Evolutionary conservation across 2,888 invertebrate species (phyloP).

Genomic region (Bombyx huttoni): DNA sequence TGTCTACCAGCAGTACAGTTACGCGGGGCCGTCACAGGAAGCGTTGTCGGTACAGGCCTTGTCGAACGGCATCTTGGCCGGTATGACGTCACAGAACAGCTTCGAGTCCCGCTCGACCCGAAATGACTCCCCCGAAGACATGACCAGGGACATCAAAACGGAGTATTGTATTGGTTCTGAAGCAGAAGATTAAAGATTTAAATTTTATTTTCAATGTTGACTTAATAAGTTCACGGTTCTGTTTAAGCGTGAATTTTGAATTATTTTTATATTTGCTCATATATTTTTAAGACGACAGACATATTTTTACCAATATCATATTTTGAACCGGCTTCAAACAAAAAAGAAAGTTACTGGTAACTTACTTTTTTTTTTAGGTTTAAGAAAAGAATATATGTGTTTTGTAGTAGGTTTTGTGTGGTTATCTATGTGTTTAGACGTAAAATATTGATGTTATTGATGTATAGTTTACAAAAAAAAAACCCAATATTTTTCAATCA

Average conservation of each 20-base stretch:
- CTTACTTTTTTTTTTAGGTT: neutral
- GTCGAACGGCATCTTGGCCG: slow-evolving; percentile 58
- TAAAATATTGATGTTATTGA: slow-evolving; percentile 18
- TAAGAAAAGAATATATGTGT: neutral
- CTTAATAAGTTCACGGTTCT: neutral
- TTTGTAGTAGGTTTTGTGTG: slow-evolving; percentile 8
- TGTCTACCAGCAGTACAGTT: slow-evolving; percentile 63
- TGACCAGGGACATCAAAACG: slow-evolving; percentile 45
- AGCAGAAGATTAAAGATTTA: slow-evolving; percentile 37
- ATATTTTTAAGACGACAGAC: no score
- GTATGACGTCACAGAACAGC: slow-evolving; percentile 50
- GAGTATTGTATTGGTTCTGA: slow-evolving; percentile 56
- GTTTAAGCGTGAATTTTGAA: no score
- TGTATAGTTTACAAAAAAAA: slow-evolving; percentile 18
- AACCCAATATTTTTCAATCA: slow-evolving; percentile 6
- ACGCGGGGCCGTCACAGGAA: slow-evolving; percentile 62
- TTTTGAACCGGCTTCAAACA: no score
- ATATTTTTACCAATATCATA: no score
- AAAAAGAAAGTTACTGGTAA: no score
- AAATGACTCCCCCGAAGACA: slow-evolving; percentile 53
- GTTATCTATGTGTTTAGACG: slow-evolving; percentile 29
- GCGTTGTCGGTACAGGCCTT: slow-evolving; percentile 58
- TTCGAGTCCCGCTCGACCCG: slow-evolving; percentile 42
- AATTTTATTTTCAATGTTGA: slow-evolving; percentile 2
- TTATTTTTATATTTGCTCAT: no score